phyloP scores from a whole-genome alignment of 2,797 vertebrate genomes.

The Salmo trutta region DNA sequence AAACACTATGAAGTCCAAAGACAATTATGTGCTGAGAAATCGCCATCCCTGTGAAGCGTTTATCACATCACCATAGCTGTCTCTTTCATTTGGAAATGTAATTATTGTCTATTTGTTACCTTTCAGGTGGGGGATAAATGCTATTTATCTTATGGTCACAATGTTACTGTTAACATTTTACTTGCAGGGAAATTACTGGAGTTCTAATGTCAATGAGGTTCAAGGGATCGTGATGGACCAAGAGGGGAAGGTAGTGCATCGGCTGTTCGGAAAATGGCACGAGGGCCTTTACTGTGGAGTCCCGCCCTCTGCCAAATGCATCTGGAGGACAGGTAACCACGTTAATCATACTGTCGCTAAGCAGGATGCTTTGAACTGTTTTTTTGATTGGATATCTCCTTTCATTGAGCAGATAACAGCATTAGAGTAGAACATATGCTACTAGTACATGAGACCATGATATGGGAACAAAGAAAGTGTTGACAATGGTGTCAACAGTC shows the following conservation, averaged over 20 bases:
- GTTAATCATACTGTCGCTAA: neutral
- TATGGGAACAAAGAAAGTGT: neutral
- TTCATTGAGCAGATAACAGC: neutral
- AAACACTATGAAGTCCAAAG: neutral
- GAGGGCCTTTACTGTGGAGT: slow-evolving; percentile 95
- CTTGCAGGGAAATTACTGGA: slow-evolving; percentile 95
- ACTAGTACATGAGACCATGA: neutral
- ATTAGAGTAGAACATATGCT: neutral
- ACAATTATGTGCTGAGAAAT: neutral
- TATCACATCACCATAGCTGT: neutral
- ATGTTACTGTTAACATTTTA: neutral
- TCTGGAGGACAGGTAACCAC: slow-evolving; percentile 94
- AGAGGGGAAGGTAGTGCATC: slow-evolving; percentile 93
- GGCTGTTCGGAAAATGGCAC: slow-evolving; percentile 98
- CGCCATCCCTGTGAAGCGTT: neutral
- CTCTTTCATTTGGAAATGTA: neutral
- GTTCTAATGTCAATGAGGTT: slow-evolving; percentile 95
- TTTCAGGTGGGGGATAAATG: neutral
- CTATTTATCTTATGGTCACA: neutral
- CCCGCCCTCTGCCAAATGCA: slow-evolving; percentile 94
- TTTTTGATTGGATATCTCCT: neutral
- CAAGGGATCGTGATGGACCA: slow-evolving; percentile 97
- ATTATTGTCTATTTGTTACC: neutral
- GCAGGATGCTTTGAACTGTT: neutral
- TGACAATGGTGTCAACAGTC: neutral